Conservation (phyloP, 2,113 vertebrate genomes). For the Tautogolabrus adspersus region DNA sequence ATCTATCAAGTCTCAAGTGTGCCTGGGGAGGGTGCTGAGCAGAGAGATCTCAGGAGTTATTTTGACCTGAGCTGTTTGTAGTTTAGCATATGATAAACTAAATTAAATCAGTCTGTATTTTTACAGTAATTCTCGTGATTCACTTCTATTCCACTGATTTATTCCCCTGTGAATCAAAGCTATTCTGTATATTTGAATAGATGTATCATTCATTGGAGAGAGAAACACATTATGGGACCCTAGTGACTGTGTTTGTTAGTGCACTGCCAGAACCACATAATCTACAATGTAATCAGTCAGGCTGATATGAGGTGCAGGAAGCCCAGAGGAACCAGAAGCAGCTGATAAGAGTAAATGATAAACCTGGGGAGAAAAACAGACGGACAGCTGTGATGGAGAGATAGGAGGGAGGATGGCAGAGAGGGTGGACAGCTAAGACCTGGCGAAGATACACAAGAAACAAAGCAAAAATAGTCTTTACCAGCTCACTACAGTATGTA, state of each 20-base stretch:
- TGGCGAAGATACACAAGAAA: slow-evolving; percentile 12
- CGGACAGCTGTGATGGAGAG: slow-evolving; percentile 68
- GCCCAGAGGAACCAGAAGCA: slow-evolving; percentile 57
- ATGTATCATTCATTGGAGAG: slow-evolving; percentile 12
- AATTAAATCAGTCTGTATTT: slow-evolving; percentile 38
- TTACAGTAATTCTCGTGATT: not conserved
- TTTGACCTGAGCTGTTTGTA: slow-evolving; percentile 47
- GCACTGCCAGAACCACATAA: slow-evolving; percentile 43
- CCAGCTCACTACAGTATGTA: not conserved
- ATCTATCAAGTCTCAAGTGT: slow-evolving; percentile 73
- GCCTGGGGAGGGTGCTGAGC: slow-evolving; percentile 38
- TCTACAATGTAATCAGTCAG: slow-evolving; percentile 63
- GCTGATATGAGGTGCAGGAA: slow-evolving; percentile 71
- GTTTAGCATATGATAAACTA: slow-evolving; percentile 25
- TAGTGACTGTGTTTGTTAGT: slow-evolving; percentile 39
- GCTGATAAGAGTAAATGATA: slow-evolving; percentile 72
- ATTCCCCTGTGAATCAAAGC: not conserved
- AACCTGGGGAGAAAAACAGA: slow-evolving; percentile 68
- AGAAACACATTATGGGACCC: slow-evolving; percentile 13
- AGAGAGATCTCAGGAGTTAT: slow-evolving; percentile 47
- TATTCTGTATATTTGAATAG: slow-evolving; percentile 2
- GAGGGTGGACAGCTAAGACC: slow-evolving; percentile 33
- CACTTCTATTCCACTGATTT: slow-evolving; percentile 4
- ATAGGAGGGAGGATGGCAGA: slow-evolving; percentile 60
- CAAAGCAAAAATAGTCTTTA: slow-evolving; percentile 11